A percentile compares a stretch with the other conserved stretches of the same genome.
Evolutionary conservation across 2,888 invertebrate genomes (phyloP).

Genomic region (Sinhomidia bicolor): DNA sequence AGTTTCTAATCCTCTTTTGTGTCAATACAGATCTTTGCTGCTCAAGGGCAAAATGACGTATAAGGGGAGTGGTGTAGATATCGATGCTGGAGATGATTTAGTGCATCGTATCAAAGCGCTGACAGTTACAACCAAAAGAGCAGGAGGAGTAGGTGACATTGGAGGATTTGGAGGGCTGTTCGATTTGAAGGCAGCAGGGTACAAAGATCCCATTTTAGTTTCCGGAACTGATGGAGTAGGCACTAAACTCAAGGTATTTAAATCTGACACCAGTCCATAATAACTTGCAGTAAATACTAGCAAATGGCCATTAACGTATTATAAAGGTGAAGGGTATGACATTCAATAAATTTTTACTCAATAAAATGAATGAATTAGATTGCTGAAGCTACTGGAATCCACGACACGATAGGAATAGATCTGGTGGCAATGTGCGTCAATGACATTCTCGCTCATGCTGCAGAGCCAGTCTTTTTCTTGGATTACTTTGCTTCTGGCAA

Average conservation of each 20-base stretch:
- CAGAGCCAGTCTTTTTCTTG: conserved; percentile 96
- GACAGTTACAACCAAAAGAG: conserved; percentile 89
- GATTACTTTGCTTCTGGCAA: conserved; percentile 98
- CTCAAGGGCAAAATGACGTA: conserved; percentile 89
- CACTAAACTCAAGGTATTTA: conserved; percentile 93
- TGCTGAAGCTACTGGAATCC: conserved; percentile 89
- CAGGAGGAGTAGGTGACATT: conserved; percentile 90
- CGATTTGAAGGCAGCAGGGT: conserved; percentile 89
- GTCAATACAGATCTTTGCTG: conserved; percentile 83
- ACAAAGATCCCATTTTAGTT: conserved; percentile 92
- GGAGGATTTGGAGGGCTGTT: conserved; percentile 87
- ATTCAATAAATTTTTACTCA: not conserved
- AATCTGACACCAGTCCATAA: not conserved
- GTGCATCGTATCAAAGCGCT: conserved; percentile 91
- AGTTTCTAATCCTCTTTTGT: conserved; percentile 16
- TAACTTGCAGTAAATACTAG: too few relatives aligned
- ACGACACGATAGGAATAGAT: conserved; percentile 95
- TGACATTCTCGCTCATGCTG: conserved; percentile 96
- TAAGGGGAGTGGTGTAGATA: conserved; percentile 95
- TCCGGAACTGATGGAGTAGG: conserved; percentile 98
- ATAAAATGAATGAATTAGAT: conserved; percentile 84
- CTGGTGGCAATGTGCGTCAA: conserved; percentile 99
- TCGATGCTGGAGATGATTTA: conserved; percentile 93
- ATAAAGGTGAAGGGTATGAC: conserved; percentile 30
- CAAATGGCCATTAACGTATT: too few relatives aligned